Base-by-base conservation (phyloP, 2,113 vertebrate species). In the Suricata suricatta region DNA sequence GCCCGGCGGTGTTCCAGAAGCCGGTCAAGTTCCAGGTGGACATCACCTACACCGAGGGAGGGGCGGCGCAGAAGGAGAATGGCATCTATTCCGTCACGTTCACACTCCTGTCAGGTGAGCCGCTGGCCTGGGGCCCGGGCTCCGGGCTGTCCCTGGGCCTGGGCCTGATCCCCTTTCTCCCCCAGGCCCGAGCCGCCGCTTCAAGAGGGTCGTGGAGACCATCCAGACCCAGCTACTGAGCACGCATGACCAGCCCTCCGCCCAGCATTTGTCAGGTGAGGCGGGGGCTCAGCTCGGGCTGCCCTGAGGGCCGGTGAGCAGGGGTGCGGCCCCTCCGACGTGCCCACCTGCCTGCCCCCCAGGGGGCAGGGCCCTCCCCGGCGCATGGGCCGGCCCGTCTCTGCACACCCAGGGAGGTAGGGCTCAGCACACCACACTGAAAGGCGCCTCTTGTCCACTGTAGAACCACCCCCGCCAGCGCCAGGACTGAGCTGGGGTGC, bases 81-180 rank as follows among this genome's bases (percentile, higher is more conserved):
- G 99, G 99, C 98, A 99, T 99, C 98, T 99, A 99, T 99, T 99
- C 99, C 0, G 99, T 99, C 98, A 99, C 99, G 85, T 99, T 99
- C 99, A 99, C 99, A 47, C 99, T 99, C 96, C 99, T 99, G 98
- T 99, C 99, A 99, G 99, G 99, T 99, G 98, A 98, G 97, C 29
- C 0, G 23, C 7, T 0, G 63, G 38, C 72, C 2, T 33, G 35
- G 13, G 50, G 64, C 12, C 0, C 3, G 82, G 93, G 50, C 4
- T n/a, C 29, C 0, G 5, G 50, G 94, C 71, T 4, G 16, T 31
- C 54, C 72, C 41, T 1, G 15, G 35, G 14, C 25, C 23, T n/a
- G 3, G 82, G 2, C 10, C 0, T 84, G 44, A 93, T 77, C 0
- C 27, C 29, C 31, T 0, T 23, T 85, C 80, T 77, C 25, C 92